Evolutionary conservation across 2,888 invertebrate genomes (phyloP).

Genomic region (Microdon myrmicae): DNA sequence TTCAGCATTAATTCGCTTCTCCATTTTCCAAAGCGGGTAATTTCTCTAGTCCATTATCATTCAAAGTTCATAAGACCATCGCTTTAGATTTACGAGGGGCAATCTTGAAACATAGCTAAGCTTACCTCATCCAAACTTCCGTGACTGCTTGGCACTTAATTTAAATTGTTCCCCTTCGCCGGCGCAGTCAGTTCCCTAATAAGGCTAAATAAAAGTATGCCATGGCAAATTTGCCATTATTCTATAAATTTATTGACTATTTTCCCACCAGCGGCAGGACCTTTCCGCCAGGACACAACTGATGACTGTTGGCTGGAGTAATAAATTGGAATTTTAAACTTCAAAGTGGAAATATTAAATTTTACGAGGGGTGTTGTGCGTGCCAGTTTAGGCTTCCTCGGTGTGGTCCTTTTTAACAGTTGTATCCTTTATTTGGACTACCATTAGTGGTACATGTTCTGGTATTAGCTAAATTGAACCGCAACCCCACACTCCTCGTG

Average conservation of each 20-base stretch:
- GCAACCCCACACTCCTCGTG: conserved; percentile 17
- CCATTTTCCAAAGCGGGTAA: too few species aligned
- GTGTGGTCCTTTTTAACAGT: conserved; percentile 6
- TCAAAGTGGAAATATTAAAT: conserved; percentile 51
- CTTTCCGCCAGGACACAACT: conserved; percentile 12
- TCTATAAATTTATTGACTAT: conserved; percentile 46
- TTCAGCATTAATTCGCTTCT: too few species aligned
- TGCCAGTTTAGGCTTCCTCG: conserved; percentile 39
- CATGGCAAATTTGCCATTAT: conserved; percentile 35
- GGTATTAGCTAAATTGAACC: conserved; percentile 47
- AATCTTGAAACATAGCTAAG: conserved; percentile 31
- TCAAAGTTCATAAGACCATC: conserved; percentile 35
- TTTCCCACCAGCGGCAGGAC: neutral
- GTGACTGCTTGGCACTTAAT: conserved; percentile 37
- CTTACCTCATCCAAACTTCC: conserved; percentile 20
- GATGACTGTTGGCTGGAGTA: conserved; percentile 35
- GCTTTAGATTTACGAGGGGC: conserved; percentile 40
- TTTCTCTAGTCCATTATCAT: conserved; percentile 28
- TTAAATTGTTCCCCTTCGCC: conserved; percentile 15
- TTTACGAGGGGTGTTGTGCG: conserved; percentile 47
- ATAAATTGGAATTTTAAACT: conserved; percentile 49
- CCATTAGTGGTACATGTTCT: conserved; percentile 46
- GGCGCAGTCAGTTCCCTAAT: neutral
- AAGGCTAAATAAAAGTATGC: conserved; percentile 27
- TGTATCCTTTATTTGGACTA: conserved; percentile 29